These are phyloP conservation scores for Aphaenogaster rudis DNA, from an alignment of 1,140 invertebrate genomes.

Conservation along the genomic window DNA sequence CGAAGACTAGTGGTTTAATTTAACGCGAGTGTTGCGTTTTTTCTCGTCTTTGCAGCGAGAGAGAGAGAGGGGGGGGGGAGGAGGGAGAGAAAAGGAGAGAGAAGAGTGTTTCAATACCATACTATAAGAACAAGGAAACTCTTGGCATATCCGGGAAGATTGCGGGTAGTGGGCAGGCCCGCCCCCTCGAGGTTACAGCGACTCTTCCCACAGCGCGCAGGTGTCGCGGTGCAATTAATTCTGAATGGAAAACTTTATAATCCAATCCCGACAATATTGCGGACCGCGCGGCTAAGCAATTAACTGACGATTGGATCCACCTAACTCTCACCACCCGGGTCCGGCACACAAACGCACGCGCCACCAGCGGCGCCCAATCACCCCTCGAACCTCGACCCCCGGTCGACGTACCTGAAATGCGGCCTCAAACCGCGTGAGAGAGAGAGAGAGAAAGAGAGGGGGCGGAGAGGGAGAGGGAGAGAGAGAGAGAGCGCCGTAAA, in stretches of 20 bases:
- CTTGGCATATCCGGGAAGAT: slow-evolving; percentile 63
- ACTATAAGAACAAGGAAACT: slow-evolving; percentile 40
- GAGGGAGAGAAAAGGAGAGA: too few species aligned
- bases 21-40: slow-evolving; percentile 45
- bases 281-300: slow-evolving; percentile 76
- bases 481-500: slow-evolving; percentile 59
- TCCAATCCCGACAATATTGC: slow-evolving; percentile 76
- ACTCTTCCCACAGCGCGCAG: slow-evolving; percentile 61
- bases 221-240: slow-evolving; percentile 76
- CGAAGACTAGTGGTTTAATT: slow-evolving; percentile 39
- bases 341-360: slow-evolving; percentile 59
- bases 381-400: slow-evolving; percentile 14
- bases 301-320: slow-evolving; percentile 79
- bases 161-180: slow-evolving; percentile 23
- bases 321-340: slow-evolving; percentile 67
- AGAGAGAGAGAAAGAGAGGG: slow-evolving; percentile 11
- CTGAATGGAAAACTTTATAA: slow-evolving; percentile 78
- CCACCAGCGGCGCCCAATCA: slow-evolving; percentile 54
- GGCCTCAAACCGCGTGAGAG: slow-evolving; percentile 24
- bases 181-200: slow-evolving; percentile 26
- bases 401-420: slow-evolving; percentile 42
- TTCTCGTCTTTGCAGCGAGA: not conserved
- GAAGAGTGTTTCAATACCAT: slow-evolving; percentile 47
- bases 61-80: too few species aligned
- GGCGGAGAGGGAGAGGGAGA: too few species aligned